Evolutionary conservation across 1,140 invertebrate genomes (phyloP), one percentile per base, ranked within the genome.

Genomic region (Pomacea maculata): DNA sequence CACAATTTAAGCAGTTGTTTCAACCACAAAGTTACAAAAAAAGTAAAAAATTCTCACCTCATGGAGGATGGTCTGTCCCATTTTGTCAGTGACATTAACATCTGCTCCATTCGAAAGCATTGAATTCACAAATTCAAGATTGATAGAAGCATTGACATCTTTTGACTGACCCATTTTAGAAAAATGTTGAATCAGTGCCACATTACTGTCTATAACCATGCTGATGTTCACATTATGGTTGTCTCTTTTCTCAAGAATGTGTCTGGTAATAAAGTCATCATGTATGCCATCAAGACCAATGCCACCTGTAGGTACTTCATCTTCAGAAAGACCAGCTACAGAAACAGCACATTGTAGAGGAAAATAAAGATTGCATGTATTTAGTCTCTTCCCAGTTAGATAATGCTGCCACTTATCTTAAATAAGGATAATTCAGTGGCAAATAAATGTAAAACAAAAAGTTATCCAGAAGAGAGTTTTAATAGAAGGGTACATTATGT

Each of bases 41-140:
- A 61, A n/a, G 71, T 45, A 54, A 15, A 75, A 68, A 63, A 52
- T 80, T 65, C 25, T 78, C 68, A 91, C 90, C 86, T 91, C 90
- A 85, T 91, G 90, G 29, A 91, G 76, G 29, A 91, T 80, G 15
- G 89, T 89, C 72, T 91, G 90, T 2, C 90, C 90, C 82, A 87
- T 84, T 78, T 84, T 88, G 76, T 91, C 90, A 34, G 83, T 85
- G 75, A 86, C 87, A 75, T 90, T 87, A 21, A 91, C 86, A 75
- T 87, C 76, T 7, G 90, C 90, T 15, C 90, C 90, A 80, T 83
- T 85, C 52, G 82, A 80, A 15, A 91, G 45, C 29, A 90, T 78
- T 19, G 79, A 80, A 54, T 90, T 85, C 4, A 91, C 86, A 84
- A 86, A 90, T 19, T 90, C 87, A 25, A 91, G 80, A 79, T 91